These are phyloP conservation scores for Caenorhabditis uteleia DNA, from an alignment of 2,888 invertebrate species.

Conservation along the genomic window DNA sequence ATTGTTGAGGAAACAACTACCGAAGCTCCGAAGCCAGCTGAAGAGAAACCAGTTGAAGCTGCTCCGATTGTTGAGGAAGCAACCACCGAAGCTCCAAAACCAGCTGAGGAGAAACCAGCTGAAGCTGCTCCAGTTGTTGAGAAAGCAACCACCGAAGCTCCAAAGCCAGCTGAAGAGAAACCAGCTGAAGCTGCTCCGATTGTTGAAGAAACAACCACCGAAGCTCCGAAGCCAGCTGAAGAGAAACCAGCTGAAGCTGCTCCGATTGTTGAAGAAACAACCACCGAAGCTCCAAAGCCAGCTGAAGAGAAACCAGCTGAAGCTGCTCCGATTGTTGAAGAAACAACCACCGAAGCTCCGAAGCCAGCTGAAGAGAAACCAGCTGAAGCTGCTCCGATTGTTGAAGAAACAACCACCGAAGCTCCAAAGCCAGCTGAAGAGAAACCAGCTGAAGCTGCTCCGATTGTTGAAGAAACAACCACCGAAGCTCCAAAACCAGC, in stretches of 20 bases:
- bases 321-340: no score
- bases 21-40: background rate
- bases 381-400: no score
- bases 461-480: background rate
- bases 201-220: constrained; percentile 7
- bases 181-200: background rate
- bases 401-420: no score
- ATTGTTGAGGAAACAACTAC: no score
- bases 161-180: background rate
- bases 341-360: constrained; percentile 8
- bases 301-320: constrained; percentile 1
- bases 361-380: constrained; percentile 3
- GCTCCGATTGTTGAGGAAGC: no score
- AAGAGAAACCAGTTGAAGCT: constrained; percentile 4
- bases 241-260: constrained; percentile 3
- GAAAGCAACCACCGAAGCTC: constrained; percentile 1
- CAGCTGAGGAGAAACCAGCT: constrained; percentile 1
- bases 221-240: constrained; percentile 9
- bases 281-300: constrained; percentile 18
- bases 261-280: no score
- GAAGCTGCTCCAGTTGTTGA: constrained; percentile 8
- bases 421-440: constrained; percentile 2
- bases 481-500: constrained; percentile 3
- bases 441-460: constrained; percentile 1
- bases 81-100: background rate